Percentiles rank a stretch among this genome's conserved stretches.
Conservation (phyloP, 1,140 invertebrate species). For the Heliconius congener region DNA sequence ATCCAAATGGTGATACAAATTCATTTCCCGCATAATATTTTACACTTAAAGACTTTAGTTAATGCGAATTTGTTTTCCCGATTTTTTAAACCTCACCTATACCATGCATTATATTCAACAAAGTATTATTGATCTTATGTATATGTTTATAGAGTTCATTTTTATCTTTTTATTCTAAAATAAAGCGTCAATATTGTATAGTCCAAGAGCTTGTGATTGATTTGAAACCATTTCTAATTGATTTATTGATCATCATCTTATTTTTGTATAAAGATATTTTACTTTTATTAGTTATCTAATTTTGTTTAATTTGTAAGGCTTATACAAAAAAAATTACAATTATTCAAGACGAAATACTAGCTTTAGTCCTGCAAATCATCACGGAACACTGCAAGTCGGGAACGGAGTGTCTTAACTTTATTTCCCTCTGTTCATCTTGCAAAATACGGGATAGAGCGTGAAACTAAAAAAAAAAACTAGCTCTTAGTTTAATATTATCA, state of each 20-base stretch:
- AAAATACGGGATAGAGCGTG: no score
- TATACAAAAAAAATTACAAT: no score
- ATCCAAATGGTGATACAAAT: constrained; percentile 33
- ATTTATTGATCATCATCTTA: neutral
- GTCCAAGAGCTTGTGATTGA: constrained; percentile 4
- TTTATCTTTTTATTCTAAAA: neutral
- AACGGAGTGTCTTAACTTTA: no score
- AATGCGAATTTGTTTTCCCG: constrained; percentile 55
- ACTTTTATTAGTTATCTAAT: no score
- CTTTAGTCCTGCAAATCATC: no score
- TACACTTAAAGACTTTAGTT: constrained; percentile 52
- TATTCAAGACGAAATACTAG: no score
- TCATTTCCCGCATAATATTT: constrained; percentile 66
- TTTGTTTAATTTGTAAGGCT: no score
- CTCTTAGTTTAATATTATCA: neutral
- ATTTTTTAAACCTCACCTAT: constrained; percentile 45
- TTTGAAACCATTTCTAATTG: neutral
- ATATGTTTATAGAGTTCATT: neutral
- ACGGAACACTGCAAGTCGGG: no score
- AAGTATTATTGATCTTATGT: neutral
- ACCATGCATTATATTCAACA: neutral
- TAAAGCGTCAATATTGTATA: neutral
- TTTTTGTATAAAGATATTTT: no score
- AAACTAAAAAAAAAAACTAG: neutral
- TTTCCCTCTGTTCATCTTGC: no score